Evolutionary conservation across 1,140 invertebrate genomes (phyloP), one percentile per base, ranked within the genome.

Genomic region (Drosophila simulans): DNA sequence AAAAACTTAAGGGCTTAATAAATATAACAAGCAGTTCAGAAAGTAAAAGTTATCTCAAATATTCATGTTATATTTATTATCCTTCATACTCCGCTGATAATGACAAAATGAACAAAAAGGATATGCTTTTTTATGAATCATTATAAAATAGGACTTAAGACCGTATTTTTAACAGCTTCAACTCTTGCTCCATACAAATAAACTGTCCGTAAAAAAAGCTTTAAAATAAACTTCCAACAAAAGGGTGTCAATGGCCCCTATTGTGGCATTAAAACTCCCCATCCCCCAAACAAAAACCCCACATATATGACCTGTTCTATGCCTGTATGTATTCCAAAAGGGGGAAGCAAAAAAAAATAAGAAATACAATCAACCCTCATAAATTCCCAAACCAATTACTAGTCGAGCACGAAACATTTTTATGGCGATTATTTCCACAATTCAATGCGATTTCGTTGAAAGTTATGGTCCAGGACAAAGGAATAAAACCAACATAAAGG

Each of bases 361-460:
- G 59, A 25, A 31, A 77, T 55, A 76, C 72, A 77, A 77, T 76
- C 73, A 76, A 77, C 73, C 73, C 73, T 76, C 73, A 77, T 77
- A 77, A 77, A 77, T 77, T 77, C 73, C 49, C 68, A 77, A 77
- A 77, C 73, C 73, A 77, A 77, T 77, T 77, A 77, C 73, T 77
- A 77, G 72, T 76, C 73, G 72, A 60, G 73, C 73, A 77, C 73
- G 73, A 77, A 77, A 77, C 73, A 76, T 76, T 77, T 76, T 77
- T 77, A 77, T 77, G 73, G 72, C 73, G 72, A 77, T 77, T 77
- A 77, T 77, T 76, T 77, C 56, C 73, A 77, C 72, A 77, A 77
- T 77, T 77, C 73, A 76, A 77, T 77, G 73, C 72, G 76, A 77
- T 76, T 76, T 65, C 59, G 48, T 66, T 52, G 42, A 76, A 68